These are phyloP conservation scores for Microctonus aethiopoides DNA, from an alignment of 2,888 invertebrate genomes.

Conservation along the genomic window DNA sequence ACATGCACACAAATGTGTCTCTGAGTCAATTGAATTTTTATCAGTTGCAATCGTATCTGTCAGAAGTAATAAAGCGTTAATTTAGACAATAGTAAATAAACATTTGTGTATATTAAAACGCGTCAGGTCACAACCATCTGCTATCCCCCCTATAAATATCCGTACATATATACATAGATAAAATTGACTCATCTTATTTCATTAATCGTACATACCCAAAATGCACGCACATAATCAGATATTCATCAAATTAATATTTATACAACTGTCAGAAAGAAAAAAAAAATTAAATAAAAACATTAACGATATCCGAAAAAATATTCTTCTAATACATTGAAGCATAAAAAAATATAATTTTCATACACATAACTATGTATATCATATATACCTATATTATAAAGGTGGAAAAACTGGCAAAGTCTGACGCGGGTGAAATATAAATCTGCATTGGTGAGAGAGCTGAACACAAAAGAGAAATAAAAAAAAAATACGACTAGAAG, in stretches of 20 bases:
- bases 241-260: conserved; percentile 27
- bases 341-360: no score
- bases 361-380: no score
- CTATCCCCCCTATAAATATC: background rate
- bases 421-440: conserved; percentile 33
- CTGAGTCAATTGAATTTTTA: conserved; percentile 25
- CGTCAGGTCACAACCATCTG: conserved; percentile 27
- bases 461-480: background rate
- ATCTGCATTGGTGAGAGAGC: conserved; percentile 17
- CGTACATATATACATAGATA: background rate
- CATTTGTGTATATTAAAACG: background rate
- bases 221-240: conserved; percentile 8
- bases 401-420: no score
- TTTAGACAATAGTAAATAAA: conserved; percentile 2
- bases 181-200: conserved; percentile 25
- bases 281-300: no score
- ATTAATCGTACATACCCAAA: background rate
- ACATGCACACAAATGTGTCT: background rate
- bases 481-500: background rate
- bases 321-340: no score
- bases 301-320: no score
- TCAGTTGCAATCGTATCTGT: conserved; percentile 26
- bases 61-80: conserved; percentile 16
- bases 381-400: no score
- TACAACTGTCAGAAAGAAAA: conserved; percentile 15